Evolutionary conservation across 2,888 invertebrate species (phyloP).

Genomic region (Stenchaetothrips biformis): DNA sequence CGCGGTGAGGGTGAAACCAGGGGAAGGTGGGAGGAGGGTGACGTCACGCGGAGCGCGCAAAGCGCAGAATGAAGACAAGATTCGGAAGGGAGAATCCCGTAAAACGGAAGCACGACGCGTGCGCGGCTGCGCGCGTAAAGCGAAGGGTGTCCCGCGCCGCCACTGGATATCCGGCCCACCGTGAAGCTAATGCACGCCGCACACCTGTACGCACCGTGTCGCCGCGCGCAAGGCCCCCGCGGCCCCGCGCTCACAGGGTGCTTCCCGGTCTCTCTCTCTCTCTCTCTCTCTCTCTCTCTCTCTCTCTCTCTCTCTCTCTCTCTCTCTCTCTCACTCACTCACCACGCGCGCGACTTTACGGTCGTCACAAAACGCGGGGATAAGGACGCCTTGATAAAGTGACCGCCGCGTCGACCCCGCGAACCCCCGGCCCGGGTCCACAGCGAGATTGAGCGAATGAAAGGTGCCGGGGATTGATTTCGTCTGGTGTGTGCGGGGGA

Average conservation of each 20-base stretch:
- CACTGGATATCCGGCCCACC: not conserved
- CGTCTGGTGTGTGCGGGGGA: too few species aligned
- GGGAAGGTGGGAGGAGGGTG: not conserved
- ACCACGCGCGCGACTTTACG: not conserved
- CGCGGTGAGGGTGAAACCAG: not conserved
- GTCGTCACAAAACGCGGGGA: too few species aligned
- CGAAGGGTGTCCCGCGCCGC: not conserved
- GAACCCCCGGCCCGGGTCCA: too few species aligned
- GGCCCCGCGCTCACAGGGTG: too few species aligned
- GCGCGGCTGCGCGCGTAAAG: not conserved
- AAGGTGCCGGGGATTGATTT: too few species aligned
- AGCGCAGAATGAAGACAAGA: conserved; percentile 21
- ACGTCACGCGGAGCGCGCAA: not conserved
- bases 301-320: conserved; percentile 1
- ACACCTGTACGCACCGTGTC: not conserved
- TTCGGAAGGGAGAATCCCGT: conserved; percentile 15
- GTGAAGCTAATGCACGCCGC: conserved; percentile 15
- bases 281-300: not conserved
- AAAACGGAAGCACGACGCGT: not conserved
- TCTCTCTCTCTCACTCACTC: not conserved
- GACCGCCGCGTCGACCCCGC: too few species aligned
- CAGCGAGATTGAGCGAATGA: too few species aligned
- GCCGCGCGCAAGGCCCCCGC: too few species aligned
- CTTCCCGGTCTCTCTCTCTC: not conserved
- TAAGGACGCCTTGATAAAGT: too few species aligned